Evolutionary conservation across 1,140 invertebrate species (phyloP), one percentile per base, ranked within the genome.

Genomic region (Pogonus chalceus): DNA sequence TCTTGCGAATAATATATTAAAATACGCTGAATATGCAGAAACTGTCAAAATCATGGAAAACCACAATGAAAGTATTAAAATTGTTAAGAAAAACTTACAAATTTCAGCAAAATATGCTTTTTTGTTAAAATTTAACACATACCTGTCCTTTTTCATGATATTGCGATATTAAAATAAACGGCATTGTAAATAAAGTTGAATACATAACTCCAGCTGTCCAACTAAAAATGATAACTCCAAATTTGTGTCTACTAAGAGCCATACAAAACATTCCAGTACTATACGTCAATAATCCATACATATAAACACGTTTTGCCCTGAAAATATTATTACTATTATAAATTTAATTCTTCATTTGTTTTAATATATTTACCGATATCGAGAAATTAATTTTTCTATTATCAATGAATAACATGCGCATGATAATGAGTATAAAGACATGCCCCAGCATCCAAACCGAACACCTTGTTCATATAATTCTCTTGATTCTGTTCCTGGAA

Each of bases 141-240:
- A 96, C 93, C 74, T 81, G 84, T 58, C 87, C 84, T 26, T 81
- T 82, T 10, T 88, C 82, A 66, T 97, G 94, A 67, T 96, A 97
- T 66, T 94, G 87, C 1, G 94, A 92, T 9, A 97, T 81, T 18
- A 97, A 74, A 12, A 97, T 71, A 67, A 96, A 97, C 1, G 94
- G 94, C 90, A 97, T 94, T 1, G 93, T 98, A 69, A 98, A 97
- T 10, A 98, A 75, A 0, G 94, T 97, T 0, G 93, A 93, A 69
- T 97, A 98, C 92, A 96, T 95, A 22, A 98, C 84, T 0, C 94
- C 94, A 2, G 91, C 90, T 0, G 88, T 86, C 80, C 87, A 89
- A 35, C 90, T 93, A 62, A 93, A 92, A 3, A 93, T 61, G 35
- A 95, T 84, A 0, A 93, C 90, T n/a, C 86, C 87, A 20, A 80